Conservation (phyloP, 2,113 vertebrate genomes). For the Uria aalge region DNA sequence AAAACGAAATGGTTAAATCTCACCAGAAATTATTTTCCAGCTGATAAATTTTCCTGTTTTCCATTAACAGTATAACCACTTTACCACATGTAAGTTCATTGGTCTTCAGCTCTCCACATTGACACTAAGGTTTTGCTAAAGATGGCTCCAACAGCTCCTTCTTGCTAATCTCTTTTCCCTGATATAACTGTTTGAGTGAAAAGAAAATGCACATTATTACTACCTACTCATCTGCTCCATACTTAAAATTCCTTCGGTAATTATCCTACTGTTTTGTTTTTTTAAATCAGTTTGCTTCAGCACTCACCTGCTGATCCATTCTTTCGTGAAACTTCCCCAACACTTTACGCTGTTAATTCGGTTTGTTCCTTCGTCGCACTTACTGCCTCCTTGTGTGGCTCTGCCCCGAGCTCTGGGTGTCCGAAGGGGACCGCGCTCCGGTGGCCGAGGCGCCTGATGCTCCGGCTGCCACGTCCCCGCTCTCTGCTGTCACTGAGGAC, state of each 20-base stretch:
- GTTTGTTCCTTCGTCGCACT: neutral
- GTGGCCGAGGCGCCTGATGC: rapidly evolving
- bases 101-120: neutral
- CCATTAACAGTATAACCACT: neutral
- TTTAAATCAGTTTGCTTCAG: neutral
- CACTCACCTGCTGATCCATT: neutral
- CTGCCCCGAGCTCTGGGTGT: rapidly evolving
- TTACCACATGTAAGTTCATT: rapidly evolving
- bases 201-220: neutral
- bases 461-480: rapidly evolving
- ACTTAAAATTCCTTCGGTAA: neutral
- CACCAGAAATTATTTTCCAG: neutral
- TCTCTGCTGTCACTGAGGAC: rapidly evolving
- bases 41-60: neutral
- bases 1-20: neutral
- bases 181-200: neutral
- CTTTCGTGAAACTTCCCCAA: neutral
- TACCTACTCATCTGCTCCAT: neutral
- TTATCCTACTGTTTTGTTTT: neutral
- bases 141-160: neutral
- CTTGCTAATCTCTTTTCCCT: neutral
- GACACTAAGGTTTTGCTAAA: neutral
- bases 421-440: rapidly evolving
- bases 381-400: rapidly evolving
- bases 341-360: rapidly evolving